Evolutionary conservation across 1,140 invertebrate species (phyloP), one percentile per base, ranked within the genome.

Genomic region (Drosophila quadrilineata): DNA sequence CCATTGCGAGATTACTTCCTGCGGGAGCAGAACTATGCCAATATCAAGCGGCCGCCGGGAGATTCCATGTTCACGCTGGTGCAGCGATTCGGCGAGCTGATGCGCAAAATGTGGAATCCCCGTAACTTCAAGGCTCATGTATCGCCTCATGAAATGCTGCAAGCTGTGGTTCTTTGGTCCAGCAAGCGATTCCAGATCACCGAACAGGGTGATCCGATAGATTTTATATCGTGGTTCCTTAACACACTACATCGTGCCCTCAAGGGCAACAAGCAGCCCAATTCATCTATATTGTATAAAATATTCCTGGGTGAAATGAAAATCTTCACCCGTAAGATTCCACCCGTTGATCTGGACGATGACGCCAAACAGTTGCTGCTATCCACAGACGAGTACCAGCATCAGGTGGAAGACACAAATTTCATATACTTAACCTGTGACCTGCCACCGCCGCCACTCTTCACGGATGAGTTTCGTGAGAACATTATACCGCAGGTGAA

Each of bases 401-500:
- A 98, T 89, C 94, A 93, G 70, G 92, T 94, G 24, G 95, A 96
- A 6, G 95, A 98, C 67, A 96, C 95, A 9, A 96, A 96, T 22
- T 99, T 99, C 91, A 91, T 99, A 14, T 99, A 98, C 90, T 91
- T 99, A 45, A 99, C 98, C 3, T 98, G 98, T 90, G 98, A 99
- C 91, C 91, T 99, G 40, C 98, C 98, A 1, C 95, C 98, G 1
- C 96, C 97, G 2, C 98, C 98, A 6, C 92, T 99, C 5, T 99
- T 98, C 84, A 98, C 97, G 79, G 98, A 99, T 91, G 98, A 99
- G 90, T 95, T 98, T 70, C 94, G 96, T 57, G 98, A 99, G 91
- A 99, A 99, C 90, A 99, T 99, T 74, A 99, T 99, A 88, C 98
- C 98, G 40, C 98, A 99, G 92, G 96, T 99, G 2, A 99, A 98